A percentile compares a stretch with the other conserved stretches of the same genome.
Evolutionary conservation across 2,797 vertebrate genomes (phyloP).

Genomic region (Distichodus sexfasciatus): DNA sequence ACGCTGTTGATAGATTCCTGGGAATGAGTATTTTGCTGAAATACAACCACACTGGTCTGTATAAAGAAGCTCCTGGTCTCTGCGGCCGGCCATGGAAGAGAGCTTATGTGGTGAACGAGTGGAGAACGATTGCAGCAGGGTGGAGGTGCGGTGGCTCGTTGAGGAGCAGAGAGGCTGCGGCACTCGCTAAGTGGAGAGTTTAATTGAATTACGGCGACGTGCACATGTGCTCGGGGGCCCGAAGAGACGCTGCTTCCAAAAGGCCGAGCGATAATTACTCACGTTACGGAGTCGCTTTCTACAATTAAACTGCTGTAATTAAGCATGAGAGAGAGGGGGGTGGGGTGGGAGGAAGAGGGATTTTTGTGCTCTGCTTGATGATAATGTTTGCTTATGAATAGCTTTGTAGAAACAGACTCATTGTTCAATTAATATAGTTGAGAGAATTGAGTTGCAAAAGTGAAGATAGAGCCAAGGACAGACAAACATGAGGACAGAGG

Average conservation of each 20-base stretch:
- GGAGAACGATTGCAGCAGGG: background rate
- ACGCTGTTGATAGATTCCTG: too few species aligned
- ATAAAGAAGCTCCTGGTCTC: too few species aligned
- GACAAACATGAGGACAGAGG: too few species aligned
- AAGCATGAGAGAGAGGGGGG: conserved; percentile 33
- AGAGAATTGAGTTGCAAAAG: too few species aligned
- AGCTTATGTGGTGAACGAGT: background rate
- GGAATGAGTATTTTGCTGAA: too few species aligned
- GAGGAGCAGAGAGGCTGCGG: conserved; percentile 24
- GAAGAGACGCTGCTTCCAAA: conserved; percentile 37
- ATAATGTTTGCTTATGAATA: background rate
- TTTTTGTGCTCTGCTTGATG: background rate
- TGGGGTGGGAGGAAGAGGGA: background rate
- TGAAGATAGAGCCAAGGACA: too few species aligned
- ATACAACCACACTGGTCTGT: background rate
- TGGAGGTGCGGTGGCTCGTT: background rate
- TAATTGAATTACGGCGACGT: conserved; percentile 53
- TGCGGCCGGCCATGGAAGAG: too few species aligned
- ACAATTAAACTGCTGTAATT: conserved; percentile 56
- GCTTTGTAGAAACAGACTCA: conserved; percentile 25
- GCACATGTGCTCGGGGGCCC: conserved; percentile 39
- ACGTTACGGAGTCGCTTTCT: conserved; percentile 43
- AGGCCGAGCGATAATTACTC: conserved; percentile 52
- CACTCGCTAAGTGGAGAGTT: conserved; percentile 32
- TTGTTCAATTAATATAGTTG: too few species aligned